Conservation (phyloP, 2,888 invertebrate genomes). For the Eubasilissa splendida region DNA sequence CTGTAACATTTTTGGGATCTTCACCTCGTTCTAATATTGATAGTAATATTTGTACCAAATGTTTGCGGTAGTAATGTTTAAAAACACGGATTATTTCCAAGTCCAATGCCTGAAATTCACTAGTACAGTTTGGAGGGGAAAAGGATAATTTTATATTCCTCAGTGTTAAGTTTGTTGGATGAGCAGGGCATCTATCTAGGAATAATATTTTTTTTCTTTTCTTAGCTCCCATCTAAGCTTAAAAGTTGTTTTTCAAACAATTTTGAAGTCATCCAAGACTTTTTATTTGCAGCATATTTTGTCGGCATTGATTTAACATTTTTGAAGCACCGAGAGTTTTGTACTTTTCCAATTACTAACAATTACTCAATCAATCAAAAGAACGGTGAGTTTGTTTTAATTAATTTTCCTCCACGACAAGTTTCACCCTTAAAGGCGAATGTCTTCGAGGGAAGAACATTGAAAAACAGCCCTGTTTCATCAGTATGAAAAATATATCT, state of each 20-base stretch:
- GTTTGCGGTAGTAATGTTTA: constrained; percentile 33
- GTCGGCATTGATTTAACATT: constrained; percentile 61
- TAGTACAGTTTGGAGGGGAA: constrained; percentile 61
- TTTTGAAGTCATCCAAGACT: constrained; percentile 61
- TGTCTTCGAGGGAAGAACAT: constrained; percentile 60
- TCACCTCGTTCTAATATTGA: constrained; percentile 18
- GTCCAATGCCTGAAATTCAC: constrained; percentile 61
- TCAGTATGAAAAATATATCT: constrained; percentile 60
- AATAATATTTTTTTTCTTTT: constrained; percentile 60
- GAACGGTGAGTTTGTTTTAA: constrained; percentile 61
- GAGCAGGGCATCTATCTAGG: constrained; percentile 61
- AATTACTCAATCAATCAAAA: too few species aligned
- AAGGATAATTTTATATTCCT: constrained; percentile 61
- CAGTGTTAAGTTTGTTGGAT: constrained; percentile 58
- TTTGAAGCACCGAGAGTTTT: constrained; percentile 62
- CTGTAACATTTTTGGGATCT: constrained; percentile 17
- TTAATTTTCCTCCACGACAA: constrained; percentile 60
- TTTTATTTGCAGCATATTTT: constrained; percentile 60
- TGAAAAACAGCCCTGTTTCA: constrained; percentile 59
- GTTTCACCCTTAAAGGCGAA: constrained; percentile 61
- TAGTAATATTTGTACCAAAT: constrained; percentile 10
- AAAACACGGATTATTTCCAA: constrained; percentile 55
- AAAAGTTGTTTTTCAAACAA: constrained; percentile 59
- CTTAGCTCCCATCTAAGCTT: constrained; percentile 57
- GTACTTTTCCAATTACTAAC: constrained; percentile 62